Percentiles rank a stretch among this genome's conserved stretches.
Evolutionary conservation across 1,140 invertebrate species (phyloP).

Genomic region (Drosophila takahashii): DNA sequence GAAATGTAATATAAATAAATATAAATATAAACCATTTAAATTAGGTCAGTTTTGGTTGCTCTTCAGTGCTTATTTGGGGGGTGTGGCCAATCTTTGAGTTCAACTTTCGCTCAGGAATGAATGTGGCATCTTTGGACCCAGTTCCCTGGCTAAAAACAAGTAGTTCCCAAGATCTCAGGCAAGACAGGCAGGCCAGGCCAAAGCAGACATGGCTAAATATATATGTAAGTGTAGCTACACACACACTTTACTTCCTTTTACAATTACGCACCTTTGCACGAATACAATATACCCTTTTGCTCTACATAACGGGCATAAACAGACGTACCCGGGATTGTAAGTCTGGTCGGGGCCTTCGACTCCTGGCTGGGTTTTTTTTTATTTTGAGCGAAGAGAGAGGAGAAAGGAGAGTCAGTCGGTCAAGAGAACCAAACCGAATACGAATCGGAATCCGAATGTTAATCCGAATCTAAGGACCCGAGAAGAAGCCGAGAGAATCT

Average conservation of each 20-base stretch:
- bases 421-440: background rate
- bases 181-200: no score
- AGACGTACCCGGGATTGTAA: slow-evolving; percentile 1
- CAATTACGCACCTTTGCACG: slow-evolving; percentile 7
- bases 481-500: background rate
- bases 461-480: background rate
- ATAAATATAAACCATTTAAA: no score
- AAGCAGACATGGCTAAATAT: background rate
- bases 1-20: no score
- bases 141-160: no score
- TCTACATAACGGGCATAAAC: slow-evolving; percentile 5
- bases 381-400: background rate
- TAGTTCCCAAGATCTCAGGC: background rate
- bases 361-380: background rate
- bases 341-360: background rate
- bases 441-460: background rate
- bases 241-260: background rate
- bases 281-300: slow-evolving; percentile 2
- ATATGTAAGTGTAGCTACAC: background rate
- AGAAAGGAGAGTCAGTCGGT: background rate
- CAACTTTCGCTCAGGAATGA: no score
- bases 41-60: no score
- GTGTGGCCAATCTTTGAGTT: no score
- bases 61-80: no score
- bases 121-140: no score